Evolutionary conservation across 2,113 vertebrate species (phyloP), one percentile per base, ranked within the genome.

Genomic region (Thunnus maccoyii): DNA sequence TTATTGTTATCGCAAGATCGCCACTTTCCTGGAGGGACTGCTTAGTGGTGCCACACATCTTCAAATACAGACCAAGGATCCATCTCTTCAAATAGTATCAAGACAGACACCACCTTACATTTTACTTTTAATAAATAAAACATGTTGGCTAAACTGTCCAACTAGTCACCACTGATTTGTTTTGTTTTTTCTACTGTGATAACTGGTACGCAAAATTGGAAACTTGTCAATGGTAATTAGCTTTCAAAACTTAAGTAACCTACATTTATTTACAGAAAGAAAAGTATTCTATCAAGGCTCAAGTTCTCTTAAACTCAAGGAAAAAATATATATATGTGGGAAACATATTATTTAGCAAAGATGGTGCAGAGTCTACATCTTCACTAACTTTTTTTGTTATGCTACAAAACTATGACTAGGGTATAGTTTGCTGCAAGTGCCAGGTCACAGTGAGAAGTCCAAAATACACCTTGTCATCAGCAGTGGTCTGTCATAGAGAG

Each of bases 391-490:
- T 75, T 72, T 57, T 62, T 71, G 41, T 66, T 75, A 65, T 72
- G 65, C 25, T 66, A 52, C 67, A 80, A 18, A 56, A 52, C 66
- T 69, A 41, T 17, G n/a, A 65, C 75, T 60, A 12, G 52, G 64
- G 65, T 78, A 15, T 65, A 68, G 50, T 86, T 85, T 72, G 69
- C 57, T 61, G 14, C 17, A 27, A 78, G 78, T 70, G 83, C 71
- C 56, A 74, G 54, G 76, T 65, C 77, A 57, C 65, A 32, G 63
- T 32, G 78, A 88, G 71, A 62, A 71, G 80, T 86, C 83, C 65
- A 89, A 90, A 93, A 86, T 86, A 79, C 89, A 91, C 75, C 88
- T 86, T 78, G 87, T 90, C 86, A 87, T 86, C 88, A 86, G 80
- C 68, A 70, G 67, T 3, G 64, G 73, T 66, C 79, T 87, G 88